Conservation (phyloP, 2,888 invertebrate genomes). For the Phymatocera aterrima region DNA sequence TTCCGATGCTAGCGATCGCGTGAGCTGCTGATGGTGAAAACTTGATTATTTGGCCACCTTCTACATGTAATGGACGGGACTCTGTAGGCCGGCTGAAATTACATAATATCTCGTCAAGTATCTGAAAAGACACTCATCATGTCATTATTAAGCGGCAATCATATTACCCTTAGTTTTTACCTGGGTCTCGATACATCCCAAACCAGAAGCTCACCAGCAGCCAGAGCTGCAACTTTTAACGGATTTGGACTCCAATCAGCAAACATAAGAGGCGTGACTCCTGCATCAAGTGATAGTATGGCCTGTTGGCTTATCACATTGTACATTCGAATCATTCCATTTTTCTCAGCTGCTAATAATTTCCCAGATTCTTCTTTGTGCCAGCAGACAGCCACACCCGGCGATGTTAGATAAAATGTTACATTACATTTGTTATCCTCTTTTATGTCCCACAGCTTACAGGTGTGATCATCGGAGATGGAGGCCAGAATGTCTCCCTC, state of each 20-base stretch:
- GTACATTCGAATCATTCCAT: slow-evolving; percentile 84
- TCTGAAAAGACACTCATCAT: too few relatives aligned
- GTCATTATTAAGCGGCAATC: too few relatives aligned
- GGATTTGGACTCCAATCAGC: slow-evolving; percentile 85
- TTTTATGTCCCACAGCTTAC: slow-evolving; percentile 81
- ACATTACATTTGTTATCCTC: slow-evolving; percentile 76
- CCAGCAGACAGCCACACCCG: slow-evolving; percentile 82
- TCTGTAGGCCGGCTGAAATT: slow-evolving; percentile 78
- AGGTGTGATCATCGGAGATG: slow-evolving; percentile 87
- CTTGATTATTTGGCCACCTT: slow-evolving; percentile 79
- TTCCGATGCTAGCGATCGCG: slow-evolving; percentile 82
- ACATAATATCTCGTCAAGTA: slow-evolving; percentile 41
- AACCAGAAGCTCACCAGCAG: slow-evolving; percentile 81
- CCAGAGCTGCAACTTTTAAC: slow-evolving; percentile 80
- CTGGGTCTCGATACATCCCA: slow-evolving; percentile 84
- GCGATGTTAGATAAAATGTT: slow-evolving; percentile 81
- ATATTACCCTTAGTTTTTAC: slow-evolving; percentile 72
- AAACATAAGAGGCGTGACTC: slow-evolving; percentile 79
- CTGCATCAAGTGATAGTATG: slow-evolving; percentile 81
- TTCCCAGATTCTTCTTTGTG: slow-evolving; percentile 83
- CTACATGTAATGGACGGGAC: slow-evolving; percentile 79
- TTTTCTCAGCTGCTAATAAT: slow-evolving; percentile 85
- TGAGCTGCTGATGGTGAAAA: slow-evolving; percentile 81
- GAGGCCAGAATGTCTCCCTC: slow-evolving; percentile 83
- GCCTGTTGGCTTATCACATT: slow-evolving; percentile 82